Base-by-base conservation (phyloP, 2,888 invertebrate species). In the Drosophila pegasa region DNA sequence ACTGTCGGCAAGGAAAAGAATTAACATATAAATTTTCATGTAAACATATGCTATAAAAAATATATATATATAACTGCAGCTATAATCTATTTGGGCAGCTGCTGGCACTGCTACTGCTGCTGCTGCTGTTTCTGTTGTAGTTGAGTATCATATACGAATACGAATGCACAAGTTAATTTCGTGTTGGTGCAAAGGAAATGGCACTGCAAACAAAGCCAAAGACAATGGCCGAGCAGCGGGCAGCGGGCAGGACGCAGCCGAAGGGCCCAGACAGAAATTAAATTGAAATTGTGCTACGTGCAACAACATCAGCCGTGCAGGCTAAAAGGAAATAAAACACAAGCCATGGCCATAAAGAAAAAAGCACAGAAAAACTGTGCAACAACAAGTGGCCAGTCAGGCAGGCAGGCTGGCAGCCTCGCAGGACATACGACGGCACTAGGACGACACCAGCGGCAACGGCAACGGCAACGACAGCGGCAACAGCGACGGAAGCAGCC, bases 251-350 rank as follows among this genome's bases (percentile, higher is more conserved):
- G 50, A 35, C 25, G 50, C 22, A 35, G 35, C 33, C 33, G 50
- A 45, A 45, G 50, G 33, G 64, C 72, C 64, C 83, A 84, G 82
- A 85, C 85, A 83, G 83, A 85, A 84, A 85, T 84, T 85, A 84
- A 84, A 84, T 84, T 85, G 83, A 83, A 84, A 85, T 80, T 85
- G 80, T 78, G 70, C 70, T 82, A 69, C 75, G 76, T 85, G 82
- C 78, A 73, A 55, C 55, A 62, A 35, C 50, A 29, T 45, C 54
- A 54, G 43, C 64, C 59, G 37, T 27, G 40, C 52, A 45, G 45
- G 64, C 80, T 76, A 80, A 85, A 78, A 78, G 82, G 80, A 83
- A 83, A 83, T 80, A 82, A 82, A 80, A 76, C 85, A 59, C 68
- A 72, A 41, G 67, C 69, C 62, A 65, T 43, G 59, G 40, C 40